Percentiles rank a stretch among this genome's conserved stretches.
Conservation (phyloP, 2,888 invertebrate genomes). For the Byasa hedistus region DNA sequence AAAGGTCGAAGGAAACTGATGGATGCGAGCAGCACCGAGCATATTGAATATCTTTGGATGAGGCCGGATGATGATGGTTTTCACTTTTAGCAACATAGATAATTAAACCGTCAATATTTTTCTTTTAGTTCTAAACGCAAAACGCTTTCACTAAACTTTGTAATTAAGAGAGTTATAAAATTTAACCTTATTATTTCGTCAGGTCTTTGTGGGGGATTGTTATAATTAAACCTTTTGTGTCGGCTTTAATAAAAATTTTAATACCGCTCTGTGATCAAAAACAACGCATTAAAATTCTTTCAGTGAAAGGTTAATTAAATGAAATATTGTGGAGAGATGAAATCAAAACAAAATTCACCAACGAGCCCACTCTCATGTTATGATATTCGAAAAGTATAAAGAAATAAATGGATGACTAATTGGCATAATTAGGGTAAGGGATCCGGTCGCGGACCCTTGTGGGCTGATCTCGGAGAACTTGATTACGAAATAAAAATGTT, state of each 20-base stretch:
- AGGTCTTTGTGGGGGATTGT: neutral
- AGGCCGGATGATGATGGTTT: too few species aligned
- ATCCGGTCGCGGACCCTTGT: neutral
- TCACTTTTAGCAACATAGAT: neutral
- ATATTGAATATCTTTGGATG: too few species aligned
- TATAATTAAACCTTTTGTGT: constrained; percentile 3
- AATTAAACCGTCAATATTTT: neutral
- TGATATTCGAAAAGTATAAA: neutral
- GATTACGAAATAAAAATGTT: neutral
- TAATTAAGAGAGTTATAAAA: constrained; percentile 6
- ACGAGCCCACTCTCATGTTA: neutral
- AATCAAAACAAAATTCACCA: neutral
- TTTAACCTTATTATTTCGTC: neutral
- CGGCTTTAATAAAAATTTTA: neutral
- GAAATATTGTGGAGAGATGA: neutral
- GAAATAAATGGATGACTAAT: constrained; percentile 8
- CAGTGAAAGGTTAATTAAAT: too few species aligned
- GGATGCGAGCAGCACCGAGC: too few species aligned
- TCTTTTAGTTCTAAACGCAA: too few species aligned
- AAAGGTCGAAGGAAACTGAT: too few species aligned
- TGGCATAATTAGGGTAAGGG: constrained; percentile 3
- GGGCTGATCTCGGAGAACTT: neutral
- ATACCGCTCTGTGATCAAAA: neutral
- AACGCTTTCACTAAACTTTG: too few species aligned
- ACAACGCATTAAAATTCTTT: neutral